These are phyloP conservation scores for Penaeus japonicus DNA, from an alignment of 1,140 invertebrate species.

Conservation along the genomic window DNA sequence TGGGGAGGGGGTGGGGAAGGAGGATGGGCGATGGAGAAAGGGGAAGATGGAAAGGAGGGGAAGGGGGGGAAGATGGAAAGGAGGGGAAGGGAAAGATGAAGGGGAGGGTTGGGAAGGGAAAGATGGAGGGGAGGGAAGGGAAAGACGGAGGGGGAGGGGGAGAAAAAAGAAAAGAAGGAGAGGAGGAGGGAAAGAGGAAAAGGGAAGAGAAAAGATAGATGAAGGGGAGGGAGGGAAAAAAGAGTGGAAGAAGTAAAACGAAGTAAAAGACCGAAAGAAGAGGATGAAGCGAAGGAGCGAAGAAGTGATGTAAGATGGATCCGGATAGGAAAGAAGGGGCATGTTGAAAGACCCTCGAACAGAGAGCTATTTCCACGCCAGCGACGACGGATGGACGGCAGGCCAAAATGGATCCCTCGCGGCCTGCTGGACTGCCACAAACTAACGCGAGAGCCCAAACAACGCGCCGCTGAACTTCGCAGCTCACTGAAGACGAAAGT, in stretches of 20 bases:
- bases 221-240: neutral
- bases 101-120: neutral
- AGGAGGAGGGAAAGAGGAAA: neutral
- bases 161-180: neutral
- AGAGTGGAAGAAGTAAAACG: neutral
- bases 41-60: neutral
- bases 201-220: neutral
- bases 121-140: neutral
- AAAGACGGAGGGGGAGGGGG: neutral
- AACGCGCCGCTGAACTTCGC: too few relatives aligned
- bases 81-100: neutral
- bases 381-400: too few relatives aligned
- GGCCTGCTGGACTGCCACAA: too few relatives aligned
- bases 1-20: too few relatives aligned
- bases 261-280: neutral
- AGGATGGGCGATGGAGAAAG: too few relatives aligned
- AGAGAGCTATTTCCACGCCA: neutral
- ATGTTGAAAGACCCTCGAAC: neutral
- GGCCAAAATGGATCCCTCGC: too few relatives aligned
- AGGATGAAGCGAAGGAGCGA: too few relatives aligned
- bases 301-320: neutral
- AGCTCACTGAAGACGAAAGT: too few relatives aligned
- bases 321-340: neutral
- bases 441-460: too few relatives aligned
- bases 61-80: neutral